Evolutionary conservation across 2,888 invertebrate genomes (phyloP), one percentile per base, ranked within the genome.

Genomic region (Tubulanus polymorphus): DNA sequence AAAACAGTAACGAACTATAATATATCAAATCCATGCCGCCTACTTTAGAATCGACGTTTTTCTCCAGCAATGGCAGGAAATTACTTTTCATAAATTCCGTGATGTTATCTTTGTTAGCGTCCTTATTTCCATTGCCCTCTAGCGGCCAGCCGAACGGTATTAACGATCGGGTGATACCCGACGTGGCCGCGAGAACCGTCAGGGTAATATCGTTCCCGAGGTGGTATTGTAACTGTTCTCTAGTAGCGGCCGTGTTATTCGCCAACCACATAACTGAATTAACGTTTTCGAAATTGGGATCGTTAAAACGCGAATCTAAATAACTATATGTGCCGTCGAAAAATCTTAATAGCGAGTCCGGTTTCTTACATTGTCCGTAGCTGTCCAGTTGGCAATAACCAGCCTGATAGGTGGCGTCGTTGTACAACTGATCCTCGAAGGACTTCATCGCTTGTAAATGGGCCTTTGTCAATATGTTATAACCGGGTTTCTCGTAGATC

Each of bases 271-370:
- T 27, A 2, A 71, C 67, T 3, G 30, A 41, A 0, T 61, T 20
- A 30, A 69, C 67, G 37, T 68, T 67, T 23, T 56, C 57, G 47
- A 62, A 71, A 3, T 61, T 53, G 5, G 68, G 57, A 54, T 71
- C 68, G 45, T 64, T 57, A 46, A 69, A 71, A 0, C 60, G 57
- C 3, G 67, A 61, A 50, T 63, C 57, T 20, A 26, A 15, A 15
- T 10, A 12, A 15, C 12, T n/a, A 27, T 53, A 51, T 2, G 30
- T 53, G 49, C 49, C 49, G 18, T 48, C 49, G 32, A 48, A 48
- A 26, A 48, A 48, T 10, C 49, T 10, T 32, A 32, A n/a, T 12
- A 32, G 10, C 10, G 48, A 48, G 10, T 15, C 8, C 6, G 28
- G 48, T 48, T 48, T 48, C 18, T 6, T 12, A 27, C 48, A 48